Base-by-base conservation (phyloP, 2,888 invertebrate species). In the Coecobrya sp. region DNA sequence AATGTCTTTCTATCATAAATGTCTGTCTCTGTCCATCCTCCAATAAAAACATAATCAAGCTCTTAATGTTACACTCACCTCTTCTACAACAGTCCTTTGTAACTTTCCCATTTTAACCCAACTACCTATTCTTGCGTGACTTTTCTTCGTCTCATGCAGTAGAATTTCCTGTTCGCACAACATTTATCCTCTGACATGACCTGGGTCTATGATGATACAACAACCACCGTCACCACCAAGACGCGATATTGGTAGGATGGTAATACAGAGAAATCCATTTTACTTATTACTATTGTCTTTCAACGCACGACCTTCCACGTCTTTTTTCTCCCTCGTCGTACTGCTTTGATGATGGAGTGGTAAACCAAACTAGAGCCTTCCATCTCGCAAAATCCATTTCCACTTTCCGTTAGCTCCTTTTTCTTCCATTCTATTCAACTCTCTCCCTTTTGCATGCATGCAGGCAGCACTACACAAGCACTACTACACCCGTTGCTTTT, bases 291-390 rank as follows among this genome's bases (percentile, higher is more conserved):
- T 22, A 19, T 59, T 22, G 19, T 22, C 22, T 59, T 59, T 11
- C 59, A 59, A 59, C 7, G n/a, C n/a, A 59, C 59, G 22, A 19
- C 22, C 59, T 59, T 59, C 59, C 13, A 11, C n/a, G 5, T 59
- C 59, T 13, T 19, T 59, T 2, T 59, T 5, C 11, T 22, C 19
- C 59, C 1, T 5, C 5, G 3, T 16, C 13, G 55, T 11, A 13
- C 59, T 65, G 36, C 36, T 65, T 65, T 65, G 65, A 65, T 65
- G 65, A 27, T 27, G 42, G 27, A 70, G 36, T 73, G 36, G 36
- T 42, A 73, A 73, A 73, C 73, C 73, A n/a, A 45, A 19, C 73
- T 16, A 36, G 49, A 45, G 11, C 36, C n/a, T 82, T 59, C 55
- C 55, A 25, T 59, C 49, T 25, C 30, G 1, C 42, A 36, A 36